Base-by-base conservation (phyloP, 2,113 vertebrate genomes). In the Cebus imitator region DNA sequence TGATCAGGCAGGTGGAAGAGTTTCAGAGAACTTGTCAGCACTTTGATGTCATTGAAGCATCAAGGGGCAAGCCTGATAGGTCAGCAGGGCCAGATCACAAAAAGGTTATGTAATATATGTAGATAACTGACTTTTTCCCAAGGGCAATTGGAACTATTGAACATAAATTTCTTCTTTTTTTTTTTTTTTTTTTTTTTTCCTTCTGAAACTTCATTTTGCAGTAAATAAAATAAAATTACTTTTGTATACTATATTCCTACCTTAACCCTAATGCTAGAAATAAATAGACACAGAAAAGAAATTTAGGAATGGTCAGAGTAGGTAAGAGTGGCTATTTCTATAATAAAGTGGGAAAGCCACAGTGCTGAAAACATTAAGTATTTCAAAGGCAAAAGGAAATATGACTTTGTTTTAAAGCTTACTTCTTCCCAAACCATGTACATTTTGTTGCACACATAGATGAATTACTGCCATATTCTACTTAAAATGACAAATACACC, bases 361-460 rank as follows among this genome's bases (percentile, higher is more conserved):
- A 45, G 90, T 61, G 9, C 61, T 57, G 73, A 95, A 91, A 57
- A 73, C 64, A 73, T 43, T 88, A 25, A 75, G n/a, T n/a, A 40
- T 61, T 91, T 86, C 85, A 86, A 86, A 93, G 45, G 72, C 58
- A 94, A 85, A 95, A 82, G 17, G 37, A 92, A 95, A 89, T 11
- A 75, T 20, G 43, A 57, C 55, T 79, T 97, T 94, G 75, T 64
- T 57, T 70, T 75, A 90, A 98, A 86, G 58, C 27, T 86, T 48
- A 70, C 25, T 92, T 93, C 95, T 97, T 73, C 75, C 94, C 57
- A 48, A 91, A 95, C 48, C 21, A 32, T 37, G 66, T 14, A 48
- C 50, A 57, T 57, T 76, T 95, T 87, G 45, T 94, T 2, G 0
- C n/a, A 97, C 66, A 66, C 40, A 61, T 32, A 16, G 30, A 23